Evolutionary conservation across 2,888 invertebrate genomes (phyloP), one percentile per base, ranked within the genome.

Genomic region (Habrosyne pyritoides): DNA sequence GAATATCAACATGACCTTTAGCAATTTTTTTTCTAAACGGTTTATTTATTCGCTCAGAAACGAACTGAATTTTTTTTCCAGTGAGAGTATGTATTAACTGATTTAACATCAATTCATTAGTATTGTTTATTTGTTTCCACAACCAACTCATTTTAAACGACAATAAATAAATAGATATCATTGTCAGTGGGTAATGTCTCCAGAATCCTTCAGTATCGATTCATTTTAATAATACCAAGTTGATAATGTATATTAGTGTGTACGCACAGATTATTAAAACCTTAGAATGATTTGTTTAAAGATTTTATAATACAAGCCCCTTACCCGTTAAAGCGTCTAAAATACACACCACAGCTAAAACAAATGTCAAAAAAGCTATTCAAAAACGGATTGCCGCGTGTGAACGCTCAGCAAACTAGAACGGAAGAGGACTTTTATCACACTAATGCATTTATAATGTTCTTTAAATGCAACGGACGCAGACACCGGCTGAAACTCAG

Each of bases 381-480:
- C 18, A 18, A 42, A 42, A 42, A 42, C 26, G 48, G 10, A 48
- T 22, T 48, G 24, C 49, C n/a, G 2, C 28, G 12, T 49, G 28
- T 28, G 50, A 28, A 50, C 28, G 28, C 30, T 28, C 14, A 30
- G 50, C 28, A 28, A 42, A 1, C 7, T 42, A 36, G 14, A n/a
- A 36, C 36, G n/a, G 3, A 8, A 21, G 14, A 24, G 24, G 28
- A 50, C 21, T 49, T 47, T 58, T 55, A 65, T 72, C 63, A 65
- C 64, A 55, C 74, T 84, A 86, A 85, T 86, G 83, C 79, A 77
- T 83, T 84, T 84, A 77, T 85, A 84, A 86, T 83, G 79, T 75
- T 61, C 64, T 68, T 67, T 72, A 69, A 74, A 75, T 71, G 73
- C 77, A 74, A 69, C 67, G 62, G 65, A 55, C 55, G 60, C 57